Base-by-base conservation (phyloP, 2,113 vertebrate genomes). In the Phoenicopterus ruber region DNA sequence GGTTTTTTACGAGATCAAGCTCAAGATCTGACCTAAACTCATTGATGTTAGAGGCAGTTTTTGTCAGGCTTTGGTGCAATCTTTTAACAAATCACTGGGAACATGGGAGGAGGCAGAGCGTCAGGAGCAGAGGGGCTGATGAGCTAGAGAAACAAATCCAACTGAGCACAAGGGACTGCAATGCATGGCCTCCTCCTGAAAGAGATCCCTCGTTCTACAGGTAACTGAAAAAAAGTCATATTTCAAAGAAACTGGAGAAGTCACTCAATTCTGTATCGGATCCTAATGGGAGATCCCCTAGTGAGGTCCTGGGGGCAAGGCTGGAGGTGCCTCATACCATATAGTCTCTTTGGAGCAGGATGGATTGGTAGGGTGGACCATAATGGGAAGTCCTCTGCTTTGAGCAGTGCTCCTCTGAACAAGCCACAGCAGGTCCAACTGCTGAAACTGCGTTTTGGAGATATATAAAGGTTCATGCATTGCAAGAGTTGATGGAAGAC, bases 401-500 rank as follows among this genome's bases (percentile, higher is more conserved):
- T 62, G 44, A 84, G 34, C 58, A 85, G n/a, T 76, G 81, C 54
- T 52, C 66, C 49, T 17, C 22, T 6, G 4, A 87, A 66, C 3
- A 46, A 88, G 5, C 38, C 34, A 73, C 47, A 62, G 54, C 58
- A 89, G 40, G 21, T 16, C 62, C 91, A 87, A 50, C 47, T 79
- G 86, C 86, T 96, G 91, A 93, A 95, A 73, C 46, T 44, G 62
- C 55, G 7, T 90, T 95, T 90, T 90, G 63, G 84, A 90, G 81
- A 55, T 18, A 36, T 42, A 66, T 15, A 67, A 50, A 63, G 58
- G 67, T 87, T 71, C 58, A 40, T 52, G 55, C 13, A 1, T 88
- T 86, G 74, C 84, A 91, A 66, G 81, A 83, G 15, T 52, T 97
- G 94, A 97, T 96, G 94, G 82, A 96, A 93, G 74, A 88, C 93